phyloP scores from a whole-genome alignment of 2,888 invertebrate species.

The Lasioglossum figueresi region DNA sequence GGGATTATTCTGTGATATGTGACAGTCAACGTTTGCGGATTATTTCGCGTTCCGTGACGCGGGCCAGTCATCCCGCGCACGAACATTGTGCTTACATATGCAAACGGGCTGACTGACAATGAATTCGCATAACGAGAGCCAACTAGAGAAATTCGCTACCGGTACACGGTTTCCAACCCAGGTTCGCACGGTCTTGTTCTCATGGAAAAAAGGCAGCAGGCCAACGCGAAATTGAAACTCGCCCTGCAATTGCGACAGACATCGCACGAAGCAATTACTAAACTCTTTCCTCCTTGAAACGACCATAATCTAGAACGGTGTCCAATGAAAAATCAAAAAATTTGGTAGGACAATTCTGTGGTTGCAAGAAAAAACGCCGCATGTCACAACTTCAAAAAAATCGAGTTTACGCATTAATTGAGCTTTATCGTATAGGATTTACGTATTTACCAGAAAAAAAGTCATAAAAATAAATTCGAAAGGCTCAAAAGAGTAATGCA shows the following conservation, averaged over 20 bases:
- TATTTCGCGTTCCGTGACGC: conserved; percentile 1
- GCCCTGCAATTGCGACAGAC: background rate
- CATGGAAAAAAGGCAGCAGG: background rate
- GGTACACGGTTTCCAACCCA: background rate
- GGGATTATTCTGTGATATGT: background rate
- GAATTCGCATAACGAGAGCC: conserved; percentile 1
- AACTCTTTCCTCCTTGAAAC: background rate
- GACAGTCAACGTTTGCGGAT: background rate
- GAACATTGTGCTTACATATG: conserved; percentile 7
- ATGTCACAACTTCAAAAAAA: too few species aligned
- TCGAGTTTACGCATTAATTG: too few species aligned
- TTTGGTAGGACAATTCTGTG: too few species aligned
- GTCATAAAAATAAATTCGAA: too few species aligned
- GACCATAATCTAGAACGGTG: background rate
- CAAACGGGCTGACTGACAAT: conserved; percentile 6
- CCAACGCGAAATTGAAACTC: background rate
- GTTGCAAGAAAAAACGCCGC: too few species aligned
- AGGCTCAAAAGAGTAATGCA: too few species aligned
- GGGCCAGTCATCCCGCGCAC: background rate
- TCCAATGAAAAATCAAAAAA: too few species aligned
- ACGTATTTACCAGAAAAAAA: too few species aligned
- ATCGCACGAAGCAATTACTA: background rate
- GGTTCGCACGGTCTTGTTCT: background rate
- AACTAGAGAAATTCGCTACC: background rate
- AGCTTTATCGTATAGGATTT: too few species aligned